Conservation (phyloP, 2,888 invertebrate genomes). For the Acrocera orbiculus region DNA sequence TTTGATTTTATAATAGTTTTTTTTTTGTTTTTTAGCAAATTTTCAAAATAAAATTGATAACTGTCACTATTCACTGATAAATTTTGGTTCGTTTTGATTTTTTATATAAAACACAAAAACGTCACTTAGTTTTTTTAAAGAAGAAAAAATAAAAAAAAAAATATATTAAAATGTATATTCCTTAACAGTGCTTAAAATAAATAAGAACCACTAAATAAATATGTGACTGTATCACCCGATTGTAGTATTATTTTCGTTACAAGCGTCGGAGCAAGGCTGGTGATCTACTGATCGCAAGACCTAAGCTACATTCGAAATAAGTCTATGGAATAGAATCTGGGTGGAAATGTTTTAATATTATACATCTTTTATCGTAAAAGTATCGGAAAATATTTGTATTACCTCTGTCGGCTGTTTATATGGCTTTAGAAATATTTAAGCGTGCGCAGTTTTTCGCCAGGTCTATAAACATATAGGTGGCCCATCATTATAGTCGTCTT, state of each 20-base stretch:
- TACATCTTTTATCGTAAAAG: too few species aligned
- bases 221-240: too few species aligned
- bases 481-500: too few species aligned
- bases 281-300: constrained; percentile 36
- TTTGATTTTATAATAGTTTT: constrained; percentile 20
- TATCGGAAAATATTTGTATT: too few species aligned
- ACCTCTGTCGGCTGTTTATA: too few species aligned
- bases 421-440: too few species aligned
- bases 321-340: constrained; percentile 29
- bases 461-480: too few species aligned
- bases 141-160: background rate
- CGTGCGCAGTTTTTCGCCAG: too few species aligned
- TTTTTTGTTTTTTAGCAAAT: constrained; percentile 6
- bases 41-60: constrained; percentile 6
- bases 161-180: background rate
- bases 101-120: constrained; percentile 15
- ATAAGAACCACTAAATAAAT: too few species aligned
- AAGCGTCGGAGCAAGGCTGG: constrained; percentile 34
- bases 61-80: constrained; percentile 5
- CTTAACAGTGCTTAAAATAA: too few species aligned
- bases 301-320: constrained; percentile 35
- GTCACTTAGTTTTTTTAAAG: constrained; percentile 2
- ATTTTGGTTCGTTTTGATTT: constrained; percentile 13
- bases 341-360: too few species aligned
- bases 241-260: constrained; percentile 17